phyloP scores from a whole-genome alignment of 2,797 vertebrate genomes.

The Micromesistius poutassou region DNA sequence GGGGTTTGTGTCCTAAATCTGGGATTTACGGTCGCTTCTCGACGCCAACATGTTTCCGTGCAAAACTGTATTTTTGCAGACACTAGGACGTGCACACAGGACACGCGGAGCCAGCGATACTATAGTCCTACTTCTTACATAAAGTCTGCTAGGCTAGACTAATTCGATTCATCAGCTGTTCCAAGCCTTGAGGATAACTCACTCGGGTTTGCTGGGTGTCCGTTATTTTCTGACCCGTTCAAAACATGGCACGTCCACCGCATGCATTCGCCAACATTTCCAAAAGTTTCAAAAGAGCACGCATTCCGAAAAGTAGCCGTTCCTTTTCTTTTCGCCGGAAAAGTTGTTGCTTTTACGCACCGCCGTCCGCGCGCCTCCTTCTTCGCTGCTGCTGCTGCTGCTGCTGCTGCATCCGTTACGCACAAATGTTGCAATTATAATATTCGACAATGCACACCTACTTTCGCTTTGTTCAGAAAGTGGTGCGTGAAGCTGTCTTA shows the following conservation, averaged over 20 bases:
- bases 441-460: conserved; percentile 38
- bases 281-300: not conserved
- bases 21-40: not conserved
- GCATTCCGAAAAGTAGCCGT: not conserved
- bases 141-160: conserved; percentile 48
- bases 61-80: conserved; percentile 22
- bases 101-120: conserved; percentile 35
- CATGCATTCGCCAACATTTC: not conserved
- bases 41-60: conserved; percentile 35
- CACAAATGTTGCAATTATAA: not conserved
- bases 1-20: conserved; percentile 14
- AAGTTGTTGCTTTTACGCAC: not conserved
- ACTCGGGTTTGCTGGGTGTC: conserved; percentile 73
- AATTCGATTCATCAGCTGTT: conserved; percentile 31
- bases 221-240: conserved; percentile 46
- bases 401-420: not conserved
- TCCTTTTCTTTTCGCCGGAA: not conserved
- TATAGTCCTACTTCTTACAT: conserved; percentile 55
- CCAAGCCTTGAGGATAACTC: conserved; percentile 43
- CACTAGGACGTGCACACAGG: not conserved
- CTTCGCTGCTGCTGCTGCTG: not conserved
- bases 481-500: conserved; percentile 26
- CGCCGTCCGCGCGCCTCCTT: not conserved
- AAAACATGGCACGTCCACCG: not conserved
- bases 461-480: conserved; percentile 38